phyloP scores from a whole-genome alignment of 1,140 invertebrate species.

The Pogonomyrmex barbatus region DNA sequence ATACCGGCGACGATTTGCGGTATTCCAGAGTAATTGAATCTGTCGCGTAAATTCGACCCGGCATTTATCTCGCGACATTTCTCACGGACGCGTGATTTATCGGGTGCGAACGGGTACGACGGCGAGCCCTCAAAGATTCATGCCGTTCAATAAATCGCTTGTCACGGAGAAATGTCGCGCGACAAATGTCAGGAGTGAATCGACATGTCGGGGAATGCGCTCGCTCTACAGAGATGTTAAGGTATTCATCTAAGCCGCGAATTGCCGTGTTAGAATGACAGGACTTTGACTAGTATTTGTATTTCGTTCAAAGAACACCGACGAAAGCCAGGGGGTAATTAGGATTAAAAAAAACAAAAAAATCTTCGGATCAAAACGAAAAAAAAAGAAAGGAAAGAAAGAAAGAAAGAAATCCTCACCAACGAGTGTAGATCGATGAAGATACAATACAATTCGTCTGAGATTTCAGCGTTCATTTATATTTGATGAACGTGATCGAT shows the following conservation, averaged over 20 bases:
- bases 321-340: background rate
- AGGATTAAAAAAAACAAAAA: too few relatives aligned
- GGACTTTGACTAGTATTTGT: background rate
- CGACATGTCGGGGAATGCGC: slow-evolving; percentile 39
- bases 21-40: slow-evolving; percentile 61
- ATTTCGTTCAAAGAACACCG: background rate
- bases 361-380: background rate
- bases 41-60: slow-evolving; percentile 57
- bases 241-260: background rate
- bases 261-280: background rate
- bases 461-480: background rate
- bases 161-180: slow-evolving; percentile 51
- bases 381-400: too few relatives aligned
- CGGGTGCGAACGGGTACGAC: slow-evolving; percentile 46
- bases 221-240: slow-evolving; percentile 8
- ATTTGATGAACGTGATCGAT: background rate
- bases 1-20: slow-evolving; percentile 40
- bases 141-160: slow-evolving; percentile 53
- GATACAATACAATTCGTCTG: background rate
- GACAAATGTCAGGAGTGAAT: slow-evolving; percentile 56
- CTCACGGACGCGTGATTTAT: slow-evolving; percentile 53
- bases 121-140: slow-evolving; percentile 51
- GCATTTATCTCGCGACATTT: slow-evolving; percentile 57
- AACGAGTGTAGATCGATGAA: background rate
- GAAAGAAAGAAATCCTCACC: background rate